These are phyloP conservation scores for Eustalomyia histrio DNA, from an alignment of 2,888 invertebrate genomes.

Conservation along the genomic window DNA sequence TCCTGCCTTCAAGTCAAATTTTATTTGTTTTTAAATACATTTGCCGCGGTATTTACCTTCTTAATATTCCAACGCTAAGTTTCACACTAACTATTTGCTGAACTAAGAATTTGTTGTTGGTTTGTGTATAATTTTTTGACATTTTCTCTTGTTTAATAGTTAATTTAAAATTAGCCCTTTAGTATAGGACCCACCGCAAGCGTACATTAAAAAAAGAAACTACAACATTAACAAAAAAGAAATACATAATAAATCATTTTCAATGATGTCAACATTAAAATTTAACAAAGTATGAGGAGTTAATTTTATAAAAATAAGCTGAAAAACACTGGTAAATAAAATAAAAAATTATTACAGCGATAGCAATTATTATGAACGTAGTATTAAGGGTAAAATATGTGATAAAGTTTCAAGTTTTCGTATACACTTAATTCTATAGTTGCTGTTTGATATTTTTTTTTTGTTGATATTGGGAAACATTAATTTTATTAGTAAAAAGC, in stretches of 20 bases:
- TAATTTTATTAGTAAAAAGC: neutral
- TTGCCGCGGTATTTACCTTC: no score
- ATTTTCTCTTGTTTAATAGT: no score
- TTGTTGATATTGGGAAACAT: slow-evolving; percentile 16
- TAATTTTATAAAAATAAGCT: neutral
- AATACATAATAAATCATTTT: neutral
- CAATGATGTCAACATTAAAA: neutral
- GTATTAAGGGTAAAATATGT: slow-evolving; percentile 12
- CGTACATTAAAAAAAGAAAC: neutral
- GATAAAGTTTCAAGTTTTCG: slow-evolving; percentile 1
- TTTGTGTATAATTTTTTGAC: no score
- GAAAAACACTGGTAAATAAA: slow-evolving; percentile 3
- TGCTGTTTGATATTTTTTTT: neutral
- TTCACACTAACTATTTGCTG: no score
- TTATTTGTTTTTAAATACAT: no score
- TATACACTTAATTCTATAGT: neutral
- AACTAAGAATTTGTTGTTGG: no score
- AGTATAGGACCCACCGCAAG: no score
- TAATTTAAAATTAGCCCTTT: no score
- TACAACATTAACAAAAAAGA: neutral
- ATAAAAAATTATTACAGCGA: slow-evolving; percentile 2
- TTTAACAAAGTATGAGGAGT: neutral
- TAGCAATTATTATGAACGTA: neutral
- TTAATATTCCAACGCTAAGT: no score
- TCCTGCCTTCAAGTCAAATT: no score